A percentile compares a stretch with the other conserved stretches of the same genome.
Evolutionary conservation across 2,113 vertebrate genomes (phyloP).

Genomic region (Anhinga anhinga): DNA sequence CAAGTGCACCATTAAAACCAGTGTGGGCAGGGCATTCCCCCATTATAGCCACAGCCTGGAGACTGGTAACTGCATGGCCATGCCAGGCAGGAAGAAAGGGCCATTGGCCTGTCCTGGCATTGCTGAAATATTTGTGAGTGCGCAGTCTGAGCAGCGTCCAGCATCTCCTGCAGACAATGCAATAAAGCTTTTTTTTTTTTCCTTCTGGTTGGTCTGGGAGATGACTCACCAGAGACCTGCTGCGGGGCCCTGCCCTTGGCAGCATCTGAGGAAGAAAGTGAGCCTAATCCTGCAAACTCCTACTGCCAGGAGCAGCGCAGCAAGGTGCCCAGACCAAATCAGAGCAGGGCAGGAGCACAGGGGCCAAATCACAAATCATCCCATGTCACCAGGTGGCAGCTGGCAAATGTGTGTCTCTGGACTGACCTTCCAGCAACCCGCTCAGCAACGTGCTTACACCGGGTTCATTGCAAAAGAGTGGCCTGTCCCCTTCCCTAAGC

Average conservation of each 20-base stretch:
- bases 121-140: not conserved
- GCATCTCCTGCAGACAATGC: not conserved
- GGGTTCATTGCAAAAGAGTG: not conserved
- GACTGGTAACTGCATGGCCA: rapidly evolving
- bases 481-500: not conserved
- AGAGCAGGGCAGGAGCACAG: not conserved
- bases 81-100: not conserved
- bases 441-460: not conserved
- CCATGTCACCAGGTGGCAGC: not conserved
- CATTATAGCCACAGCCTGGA: not conserved
- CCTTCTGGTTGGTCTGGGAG: not conserved
- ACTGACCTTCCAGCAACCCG: not conserved
- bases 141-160: not conserved
- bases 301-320: not conserved
- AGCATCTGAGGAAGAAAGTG: not conserved
- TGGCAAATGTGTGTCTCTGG: rapidly evolving
- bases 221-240: not conserved
- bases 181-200: not conserved
- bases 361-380: not conserved
- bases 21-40: not conserved
- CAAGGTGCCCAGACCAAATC: not conserved
- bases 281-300: not conserved
- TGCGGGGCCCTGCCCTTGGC: not conserved
- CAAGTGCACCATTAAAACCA: not conserved
- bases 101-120: not conserved